Evolutionary conservation across 1,140 invertebrate genomes (phyloP).

Genomic region (Brachionus rubens): DNA sequence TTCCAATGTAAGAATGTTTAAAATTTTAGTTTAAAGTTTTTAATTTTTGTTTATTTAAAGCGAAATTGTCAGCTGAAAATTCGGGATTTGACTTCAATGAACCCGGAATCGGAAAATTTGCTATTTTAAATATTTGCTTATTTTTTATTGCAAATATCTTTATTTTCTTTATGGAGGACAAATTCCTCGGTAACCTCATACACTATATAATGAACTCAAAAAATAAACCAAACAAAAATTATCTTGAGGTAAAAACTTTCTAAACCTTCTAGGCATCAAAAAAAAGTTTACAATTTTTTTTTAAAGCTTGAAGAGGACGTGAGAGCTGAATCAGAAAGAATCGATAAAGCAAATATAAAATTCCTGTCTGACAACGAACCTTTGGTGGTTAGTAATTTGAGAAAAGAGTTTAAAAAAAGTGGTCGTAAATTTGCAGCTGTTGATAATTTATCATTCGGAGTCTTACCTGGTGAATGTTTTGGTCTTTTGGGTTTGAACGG

Average conservation of each 20-base stretch:
- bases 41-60: not conserved
- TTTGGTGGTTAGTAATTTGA: not conserved
- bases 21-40: not conserved
- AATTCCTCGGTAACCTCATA: conserved; percentile 53
- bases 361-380: not conserved
- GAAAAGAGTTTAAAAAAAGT: conserved; percentile 14
- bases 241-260: conserved; percentile 19
- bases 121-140: conserved; percentile 62
- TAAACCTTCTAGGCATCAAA: too few species aligned
- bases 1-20: not conserved
- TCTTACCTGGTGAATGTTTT: conserved; percentile 41
- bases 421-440: conserved; percentile 52
- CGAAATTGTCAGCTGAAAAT: not conserved
- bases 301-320: conserved; percentile 34
- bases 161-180: conserved; percentile 64
- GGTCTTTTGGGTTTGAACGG: conserved; percentile 73
- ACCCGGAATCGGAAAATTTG: conserved; percentile 62
- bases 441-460: conserved; percentile 24
- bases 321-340: conserved; percentile 4
- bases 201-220: not conserved
- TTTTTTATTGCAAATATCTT: conserved; percentile 64
- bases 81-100: conserved; percentile 10
- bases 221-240: not conserved
- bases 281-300: too few species aligned
- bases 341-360: not conserved